Conservation (phyloP, 2,797 vertebrate species). For the Sciurus carolinensis region DNA sequence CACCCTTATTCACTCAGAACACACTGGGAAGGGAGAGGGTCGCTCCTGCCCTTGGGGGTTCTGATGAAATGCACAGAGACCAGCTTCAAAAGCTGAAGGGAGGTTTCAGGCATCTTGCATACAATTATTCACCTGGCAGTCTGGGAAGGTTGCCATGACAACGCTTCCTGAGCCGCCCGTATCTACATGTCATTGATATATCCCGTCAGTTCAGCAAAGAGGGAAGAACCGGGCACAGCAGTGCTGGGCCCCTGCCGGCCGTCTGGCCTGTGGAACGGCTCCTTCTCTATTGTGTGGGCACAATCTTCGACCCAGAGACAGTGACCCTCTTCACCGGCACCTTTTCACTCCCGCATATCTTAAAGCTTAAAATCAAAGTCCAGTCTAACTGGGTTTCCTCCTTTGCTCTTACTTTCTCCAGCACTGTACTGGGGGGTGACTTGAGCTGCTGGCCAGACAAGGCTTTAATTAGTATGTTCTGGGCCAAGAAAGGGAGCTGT, state of each 20-base stretch:
- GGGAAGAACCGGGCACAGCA: not conserved
- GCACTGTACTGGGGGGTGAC: not conserved
- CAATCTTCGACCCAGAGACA: not conserved
- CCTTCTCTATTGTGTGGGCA: not conserved
- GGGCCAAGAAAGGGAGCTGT: not conserved
- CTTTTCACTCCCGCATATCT: not conserved
- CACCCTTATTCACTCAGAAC: not conserved
- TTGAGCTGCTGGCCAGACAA: not conserved
- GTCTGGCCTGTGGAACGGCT: not conserved
- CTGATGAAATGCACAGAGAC: not conserved
- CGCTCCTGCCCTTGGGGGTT: not conserved
- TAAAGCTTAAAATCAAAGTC: conserved; percentile 44
- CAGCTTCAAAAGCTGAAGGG: not conserved
- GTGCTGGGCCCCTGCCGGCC: not conserved
- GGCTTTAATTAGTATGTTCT: conserved; percentile 32
- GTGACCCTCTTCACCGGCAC: fast-evolving
- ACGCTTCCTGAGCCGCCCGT: not conserved
- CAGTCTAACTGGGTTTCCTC: not conserved
- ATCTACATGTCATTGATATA: conserved; percentile 30
- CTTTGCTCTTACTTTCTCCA: not conserved
- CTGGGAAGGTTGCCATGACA: conserved; percentile 73
- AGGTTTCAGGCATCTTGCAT: conserved; percentile 46
- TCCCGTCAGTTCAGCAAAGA: not conserved
- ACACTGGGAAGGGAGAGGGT: too few species aligned
- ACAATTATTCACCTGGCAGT: conserved; percentile 46